phyloP scores from a whole-genome alignment of 1,140 invertebrate species.

The Globodera ellingtonae region DNA sequence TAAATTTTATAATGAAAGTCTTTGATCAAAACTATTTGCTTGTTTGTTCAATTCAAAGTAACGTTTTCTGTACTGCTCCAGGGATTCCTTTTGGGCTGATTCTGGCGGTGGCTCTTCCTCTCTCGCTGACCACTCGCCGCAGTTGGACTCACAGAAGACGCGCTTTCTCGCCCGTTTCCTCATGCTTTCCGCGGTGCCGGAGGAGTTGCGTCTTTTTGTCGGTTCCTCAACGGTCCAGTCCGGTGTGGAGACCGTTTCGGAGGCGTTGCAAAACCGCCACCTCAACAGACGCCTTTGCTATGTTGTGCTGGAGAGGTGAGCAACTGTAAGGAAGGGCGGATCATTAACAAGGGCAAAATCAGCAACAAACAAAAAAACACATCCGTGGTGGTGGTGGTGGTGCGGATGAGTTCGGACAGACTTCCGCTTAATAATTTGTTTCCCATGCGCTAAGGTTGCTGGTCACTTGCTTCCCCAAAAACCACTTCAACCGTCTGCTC shows the following conservation, averaged over 20 bases:
- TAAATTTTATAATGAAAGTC: neutral
- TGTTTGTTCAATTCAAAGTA: neutral
- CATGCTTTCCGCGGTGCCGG: slow-evolving; percentile 69
- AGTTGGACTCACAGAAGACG: slow-evolving; percentile 40
- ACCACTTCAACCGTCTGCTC: slow-evolving; percentile 73
- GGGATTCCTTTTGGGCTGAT: slow-evolving; percentile 21
- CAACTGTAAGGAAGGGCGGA: no score
- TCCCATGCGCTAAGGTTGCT: slow-evolving; percentile 81
- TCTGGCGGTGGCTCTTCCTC: slow-evolving; percentile 49
- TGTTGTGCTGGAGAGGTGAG: neutral
- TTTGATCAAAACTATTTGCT: neutral
- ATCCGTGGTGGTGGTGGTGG: no score
- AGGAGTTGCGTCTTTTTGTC: slow-evolving; percentile 86
- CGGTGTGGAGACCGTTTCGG: slow-evolving; percentile 84
- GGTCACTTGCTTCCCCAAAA: slow-evolving; percentile 77
- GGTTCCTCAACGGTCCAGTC: slow-evolving; percentile 83
- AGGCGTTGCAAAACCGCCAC: slow-evolving; percentile 80
- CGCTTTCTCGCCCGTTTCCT: slow-evolving; percentile 53
- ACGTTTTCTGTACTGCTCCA: neutral
- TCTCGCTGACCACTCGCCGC: slow-evolving; percentile 51
- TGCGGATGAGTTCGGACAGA: no score
- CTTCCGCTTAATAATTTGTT: slow-evolving; percentile 70
- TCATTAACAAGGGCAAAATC: no score
- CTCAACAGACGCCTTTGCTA: slow-evolving; percentile 80
- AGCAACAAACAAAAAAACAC: no score